A percentile compares a stretch with the other conserved stretches of the same genome.
Conservation (phyloP, 2,888 invertebrate genomes). For the Xestia ashworthii region DNA sequence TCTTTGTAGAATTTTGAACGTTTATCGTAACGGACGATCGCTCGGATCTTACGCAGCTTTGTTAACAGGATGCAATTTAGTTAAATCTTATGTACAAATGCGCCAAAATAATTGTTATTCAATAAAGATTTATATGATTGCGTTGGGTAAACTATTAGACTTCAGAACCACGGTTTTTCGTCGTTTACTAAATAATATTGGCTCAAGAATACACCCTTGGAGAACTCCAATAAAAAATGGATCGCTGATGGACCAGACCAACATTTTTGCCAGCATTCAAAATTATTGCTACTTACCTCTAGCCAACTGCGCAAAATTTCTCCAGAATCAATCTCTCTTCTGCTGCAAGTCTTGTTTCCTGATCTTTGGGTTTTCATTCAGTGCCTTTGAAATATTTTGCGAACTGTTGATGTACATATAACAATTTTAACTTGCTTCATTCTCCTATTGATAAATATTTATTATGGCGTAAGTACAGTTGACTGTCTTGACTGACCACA, state of each 20-base stretch:
- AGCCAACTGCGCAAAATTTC: neutral
- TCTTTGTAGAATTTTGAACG: conserved; percentile 46
- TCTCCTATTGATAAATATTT: neutral
- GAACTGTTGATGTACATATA: neutral
- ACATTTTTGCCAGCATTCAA: neutral
- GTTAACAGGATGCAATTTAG: conserved; percentile 24
- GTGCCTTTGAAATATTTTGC: neutral
- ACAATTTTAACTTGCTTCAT: neutral
- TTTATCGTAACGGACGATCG: conserved; percentile 50
- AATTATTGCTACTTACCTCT: neutral
- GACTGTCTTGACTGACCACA: neutral
- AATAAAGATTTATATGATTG: neutral
- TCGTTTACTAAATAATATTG: neutral
- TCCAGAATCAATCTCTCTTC: neutral
- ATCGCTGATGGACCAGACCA: neutral
- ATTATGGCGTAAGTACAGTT: neutral
- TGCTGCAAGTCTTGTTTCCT: no score
- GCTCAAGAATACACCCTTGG: conserved; percentile 20
- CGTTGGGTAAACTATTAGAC: neutral
- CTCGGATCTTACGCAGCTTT: conserved; percentile 30
- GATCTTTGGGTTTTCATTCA: neutral
- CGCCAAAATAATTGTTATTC: neutral
- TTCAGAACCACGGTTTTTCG: neutral
- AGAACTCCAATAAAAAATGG: conserved; percentile 3
- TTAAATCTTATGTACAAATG: conserved; percentile 13